These are phyloP conservation scores for Stenolophus ochropezus DNA, from an alignment of 2,888 invertebrate genomes.

Conservation along the genomic window DNA sequence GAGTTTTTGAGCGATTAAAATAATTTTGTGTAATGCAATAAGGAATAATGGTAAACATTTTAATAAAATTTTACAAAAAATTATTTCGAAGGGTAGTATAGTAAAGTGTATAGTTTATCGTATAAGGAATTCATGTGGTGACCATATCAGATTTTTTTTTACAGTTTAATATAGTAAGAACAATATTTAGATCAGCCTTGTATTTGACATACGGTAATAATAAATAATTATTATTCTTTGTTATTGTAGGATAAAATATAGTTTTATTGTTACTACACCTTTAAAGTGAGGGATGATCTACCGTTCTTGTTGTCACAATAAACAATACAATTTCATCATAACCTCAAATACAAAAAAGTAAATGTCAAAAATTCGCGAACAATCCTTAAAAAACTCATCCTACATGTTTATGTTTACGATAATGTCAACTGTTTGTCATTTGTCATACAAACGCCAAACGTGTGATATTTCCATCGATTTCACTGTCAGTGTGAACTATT, in stretches of 20 bases:
- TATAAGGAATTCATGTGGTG: too few relatives aligned
- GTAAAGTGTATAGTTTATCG: too few relatives aligned
- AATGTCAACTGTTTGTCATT: conserved; percentile 35
- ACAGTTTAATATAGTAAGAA: too few relatives aligned
- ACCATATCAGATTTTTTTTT: too few relatives aligned
- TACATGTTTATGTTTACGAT: conserved; percentile 1
- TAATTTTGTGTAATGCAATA: too few relatives aligned
- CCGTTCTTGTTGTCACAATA: not conserved
- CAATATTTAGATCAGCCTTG: too few relatives aligned
- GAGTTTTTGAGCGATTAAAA: too few relatives aligned
- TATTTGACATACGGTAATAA: too few relatives aligned
- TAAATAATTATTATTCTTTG: too few relatives aligned
- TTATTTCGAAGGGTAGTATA: too few relatives aligned
- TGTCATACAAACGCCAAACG: conserved; percentile 6
- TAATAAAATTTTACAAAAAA: too few relatives aligned
- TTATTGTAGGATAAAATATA: not conserved
- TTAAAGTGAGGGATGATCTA: conserved; percentile 18
- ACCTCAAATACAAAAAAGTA: conserved; percentile 10
- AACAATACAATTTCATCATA: conserved; percentile 21
- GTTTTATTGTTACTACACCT: not conserved
- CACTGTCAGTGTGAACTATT: conserved; percentile 16
- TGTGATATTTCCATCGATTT: conserved; percentile 6
- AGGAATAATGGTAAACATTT: too few relatives aligned
- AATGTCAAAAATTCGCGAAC: conserved; percentile 35
- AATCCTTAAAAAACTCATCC: conserved; percentile 15